Evolutionary conservation across 2,797 vertebrate species (phyloP).

Genomic region (Sphenodon punctatus): DNA sequence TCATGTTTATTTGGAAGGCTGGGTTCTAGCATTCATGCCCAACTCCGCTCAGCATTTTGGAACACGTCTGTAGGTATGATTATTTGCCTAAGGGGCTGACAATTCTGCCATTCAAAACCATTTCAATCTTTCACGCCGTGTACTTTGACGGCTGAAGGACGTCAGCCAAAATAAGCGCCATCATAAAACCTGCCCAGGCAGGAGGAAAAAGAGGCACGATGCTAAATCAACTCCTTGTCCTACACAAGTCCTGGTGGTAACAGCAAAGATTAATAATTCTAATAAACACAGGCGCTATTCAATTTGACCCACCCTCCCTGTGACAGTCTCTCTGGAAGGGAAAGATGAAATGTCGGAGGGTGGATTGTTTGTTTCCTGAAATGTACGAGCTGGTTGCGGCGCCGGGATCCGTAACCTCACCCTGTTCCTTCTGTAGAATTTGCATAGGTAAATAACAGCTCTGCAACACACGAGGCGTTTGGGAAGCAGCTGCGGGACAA

Average conservation of each 20-base stretch:
- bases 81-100: background rate
- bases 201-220: background rate
- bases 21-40: too few species aligned
- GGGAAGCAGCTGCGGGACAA: rapidly evolving
- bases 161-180: background rate
- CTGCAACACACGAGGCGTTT: background rate
- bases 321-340: background rate
- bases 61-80: rapidly evolving
- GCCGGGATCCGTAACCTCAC: background rate
- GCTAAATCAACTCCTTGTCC: background rate
- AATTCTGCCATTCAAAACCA: background rate
- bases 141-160: rapidly evolving
- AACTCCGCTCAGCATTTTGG: too few species aligned
- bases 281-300: rapidly evolving
- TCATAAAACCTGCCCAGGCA: background rate
- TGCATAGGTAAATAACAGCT: background rate
- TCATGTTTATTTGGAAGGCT: too few species aligned
- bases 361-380: too few species aligned
- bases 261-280: background rate
- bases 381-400: too few species aligned
- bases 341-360: too few species aligned
- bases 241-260: background rate
- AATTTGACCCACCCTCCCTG: background rate
- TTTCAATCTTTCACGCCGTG: background rate
- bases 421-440: rapidly evolving